Evolutionary conservation across 2,113 vertebrate species (phyloP).

Genomic region (Channa argus): DNA sequence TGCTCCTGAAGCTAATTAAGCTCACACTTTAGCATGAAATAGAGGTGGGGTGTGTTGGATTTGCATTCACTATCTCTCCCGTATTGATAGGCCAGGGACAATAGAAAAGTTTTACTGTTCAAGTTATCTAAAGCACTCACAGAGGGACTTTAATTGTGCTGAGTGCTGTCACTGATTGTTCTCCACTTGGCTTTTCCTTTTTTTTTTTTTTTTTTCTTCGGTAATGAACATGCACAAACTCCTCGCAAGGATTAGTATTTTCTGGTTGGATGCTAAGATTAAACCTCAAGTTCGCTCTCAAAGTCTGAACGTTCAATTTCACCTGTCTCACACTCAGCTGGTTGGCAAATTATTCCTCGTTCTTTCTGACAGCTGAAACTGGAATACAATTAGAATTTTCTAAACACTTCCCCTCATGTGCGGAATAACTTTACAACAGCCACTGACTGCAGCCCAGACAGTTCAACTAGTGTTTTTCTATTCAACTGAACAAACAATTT

Average conservation of each 20-base stretch:
- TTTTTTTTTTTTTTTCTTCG: conserved; percentile 22
- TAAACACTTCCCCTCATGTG: conserved; percentile 54
- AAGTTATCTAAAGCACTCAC: conserved; percentile 9
- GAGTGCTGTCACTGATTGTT: conserved; percentile 37
- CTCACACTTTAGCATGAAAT: conserved; percentile 16
- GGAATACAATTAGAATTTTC: conserved; percentile 63
- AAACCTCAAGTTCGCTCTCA: conserved; percentile 46
- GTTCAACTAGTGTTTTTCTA: conserved; percentile 27
- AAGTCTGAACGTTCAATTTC: conserved; percentile 57
- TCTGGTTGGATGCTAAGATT: conserved; percentile 60
- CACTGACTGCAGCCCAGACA: conserved; percentile 9
- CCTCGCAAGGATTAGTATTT: conserved; percentile 52
- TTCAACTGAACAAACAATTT: conserved; percentile 30
- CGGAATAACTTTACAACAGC: conserved; percentile 34
- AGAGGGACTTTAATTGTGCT: conserved; percentile 31
- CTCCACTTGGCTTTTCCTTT: conserved; percentile 36
- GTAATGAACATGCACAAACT: conserved; percentile 39
- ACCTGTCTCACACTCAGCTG: conserved; percentile 53
- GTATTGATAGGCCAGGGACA: conserved; percentile 29
- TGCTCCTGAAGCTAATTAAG: conserved; percentile 62
- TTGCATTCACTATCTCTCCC: conserved; percentile 28
- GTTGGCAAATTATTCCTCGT: conserved; percentile 56
- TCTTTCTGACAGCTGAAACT: conserved; percentile 46
- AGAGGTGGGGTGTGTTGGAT: conserved; percentile 21
- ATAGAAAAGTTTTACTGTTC: conserved; percentile 36